Conservation (phyloP, 2,888 invertebrate species). For the Villa cingulata region DNA sequence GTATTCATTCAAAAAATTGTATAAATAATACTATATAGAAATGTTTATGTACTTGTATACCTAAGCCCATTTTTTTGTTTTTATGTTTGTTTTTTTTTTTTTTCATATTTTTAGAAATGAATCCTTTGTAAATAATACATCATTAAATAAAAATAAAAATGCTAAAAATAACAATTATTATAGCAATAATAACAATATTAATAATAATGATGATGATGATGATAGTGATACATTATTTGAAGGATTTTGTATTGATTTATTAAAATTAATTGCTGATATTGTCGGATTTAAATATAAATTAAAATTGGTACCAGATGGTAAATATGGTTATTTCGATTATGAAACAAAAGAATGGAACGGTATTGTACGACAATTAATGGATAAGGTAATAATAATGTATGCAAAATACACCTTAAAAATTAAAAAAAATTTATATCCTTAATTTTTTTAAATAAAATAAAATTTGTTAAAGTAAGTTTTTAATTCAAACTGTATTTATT, state of each 20-base stretch:
- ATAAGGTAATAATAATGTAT: conserved; percentile 6
- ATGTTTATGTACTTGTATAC: no score
- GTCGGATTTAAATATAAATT: conserved; percentile 55
- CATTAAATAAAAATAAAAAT: no score
- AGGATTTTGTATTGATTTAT: conserved; percentile 60
- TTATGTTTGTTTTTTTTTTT: no score
- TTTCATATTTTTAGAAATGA: no score
- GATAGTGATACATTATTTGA: conserved; percentile 50
- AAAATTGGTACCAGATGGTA: conserved; percentile 48
- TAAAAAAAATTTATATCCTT: not conserved
- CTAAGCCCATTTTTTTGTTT: no score
- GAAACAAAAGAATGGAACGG: conserved; percentile 57
- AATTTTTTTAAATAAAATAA: not conserved
- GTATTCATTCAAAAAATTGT: no score
- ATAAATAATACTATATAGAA: no score
- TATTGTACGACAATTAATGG: conserved; percentile 41
- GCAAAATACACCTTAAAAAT: not conserved
- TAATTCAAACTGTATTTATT: no score
- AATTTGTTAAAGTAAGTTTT: not conserved
- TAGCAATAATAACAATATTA: not conserved
- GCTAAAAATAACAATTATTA: no score
- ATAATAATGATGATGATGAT: no score
- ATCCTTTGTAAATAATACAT: no score
- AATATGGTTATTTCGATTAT: conserved; percentile 53
- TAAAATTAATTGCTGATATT: conserved; percentile 47